phyloP scores from a whole-genome alignment of 2,113 vertebrate genomes.

The Hyperopisus bebe region DNA sequence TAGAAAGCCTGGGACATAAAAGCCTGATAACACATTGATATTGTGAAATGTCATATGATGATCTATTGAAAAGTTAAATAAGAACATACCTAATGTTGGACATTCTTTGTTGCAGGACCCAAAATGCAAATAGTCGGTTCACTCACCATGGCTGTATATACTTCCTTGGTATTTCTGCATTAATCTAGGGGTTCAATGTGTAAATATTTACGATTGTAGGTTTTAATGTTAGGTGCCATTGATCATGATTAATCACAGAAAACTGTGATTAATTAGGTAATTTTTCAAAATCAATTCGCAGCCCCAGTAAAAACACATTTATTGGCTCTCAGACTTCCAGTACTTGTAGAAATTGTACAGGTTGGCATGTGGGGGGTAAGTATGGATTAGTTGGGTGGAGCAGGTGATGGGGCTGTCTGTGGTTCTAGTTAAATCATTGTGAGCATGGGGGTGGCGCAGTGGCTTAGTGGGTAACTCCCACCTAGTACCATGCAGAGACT shows the following conservation, averaged over 20 bases:
- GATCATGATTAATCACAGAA: not conserved
- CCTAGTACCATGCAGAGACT: not conserved
- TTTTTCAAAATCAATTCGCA: not conserved
- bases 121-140: not conserved
- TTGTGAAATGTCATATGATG: not conserved
- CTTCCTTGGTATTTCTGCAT: conserved; percentile 7
- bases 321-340: not conserved
- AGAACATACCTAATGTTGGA: not conserved
- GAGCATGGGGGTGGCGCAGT: not conserved
- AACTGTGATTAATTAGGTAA: not conserved
- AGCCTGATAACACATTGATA: not conserved
- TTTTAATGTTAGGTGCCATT: not conserved
- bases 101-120: not conserved
- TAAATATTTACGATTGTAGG: not conserved
- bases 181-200: not conserved
- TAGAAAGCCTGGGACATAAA: not conserved
- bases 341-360: not conserved
- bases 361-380: not conserved
- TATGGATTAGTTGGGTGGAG: not conserved
- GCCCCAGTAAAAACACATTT: not conserved
- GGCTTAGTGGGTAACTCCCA: not conserved
- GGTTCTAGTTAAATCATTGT: not conserved
- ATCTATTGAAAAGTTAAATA: not conserved
- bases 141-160: not conserved
- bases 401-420: not conserved